Conservation (phyloP, 1,140 invertebrate genomes). For the Drosophila saltans region DNA sequence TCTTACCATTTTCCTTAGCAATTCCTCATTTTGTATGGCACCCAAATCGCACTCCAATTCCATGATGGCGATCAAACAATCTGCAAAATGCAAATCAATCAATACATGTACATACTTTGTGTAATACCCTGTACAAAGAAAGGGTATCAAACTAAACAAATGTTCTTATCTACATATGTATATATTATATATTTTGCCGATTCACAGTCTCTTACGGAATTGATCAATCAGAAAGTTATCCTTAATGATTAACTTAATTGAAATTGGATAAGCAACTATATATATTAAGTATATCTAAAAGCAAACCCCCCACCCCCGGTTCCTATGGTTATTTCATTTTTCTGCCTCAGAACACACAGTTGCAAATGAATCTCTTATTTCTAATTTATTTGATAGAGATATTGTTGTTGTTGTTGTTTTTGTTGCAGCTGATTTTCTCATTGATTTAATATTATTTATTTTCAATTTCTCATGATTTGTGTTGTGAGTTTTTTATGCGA, state of each 20-base stretch:
- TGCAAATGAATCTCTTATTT: constrained; percentile 65
- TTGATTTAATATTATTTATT: constrained; percentile 56
- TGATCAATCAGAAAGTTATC: no score
- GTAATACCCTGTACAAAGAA: no score
- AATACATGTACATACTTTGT: no score
- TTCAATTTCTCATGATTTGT: constrained; percentile 68
- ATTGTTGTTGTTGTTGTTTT: constrained; percentile 31
- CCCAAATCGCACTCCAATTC: constrained; percentile 86
- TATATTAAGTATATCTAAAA: no score
- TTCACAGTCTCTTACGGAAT: no score
- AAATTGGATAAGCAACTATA: no score
- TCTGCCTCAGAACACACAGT: background rate
- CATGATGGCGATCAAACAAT: constrained; percentile 41
- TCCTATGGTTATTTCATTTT: background rate
- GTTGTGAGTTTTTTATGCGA: constrained; percentile 42
- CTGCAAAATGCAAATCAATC: constrained; percentile 25
- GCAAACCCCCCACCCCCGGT: no score
- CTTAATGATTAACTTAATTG: no score
- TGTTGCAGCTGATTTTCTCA: constrained; percentile 10
- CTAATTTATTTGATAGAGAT: constrained; percentile 58
- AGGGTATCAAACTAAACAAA: background rate
- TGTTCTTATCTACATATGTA: background rate
- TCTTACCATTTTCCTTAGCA: constrained; percentile 89
- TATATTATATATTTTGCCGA: no score
- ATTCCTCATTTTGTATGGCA: constrained; percentile 88